Evolutionary conservation across 2,888 invertebrate species (phyloP).

Genomic region (Trissolcus japonicus): DNA sequence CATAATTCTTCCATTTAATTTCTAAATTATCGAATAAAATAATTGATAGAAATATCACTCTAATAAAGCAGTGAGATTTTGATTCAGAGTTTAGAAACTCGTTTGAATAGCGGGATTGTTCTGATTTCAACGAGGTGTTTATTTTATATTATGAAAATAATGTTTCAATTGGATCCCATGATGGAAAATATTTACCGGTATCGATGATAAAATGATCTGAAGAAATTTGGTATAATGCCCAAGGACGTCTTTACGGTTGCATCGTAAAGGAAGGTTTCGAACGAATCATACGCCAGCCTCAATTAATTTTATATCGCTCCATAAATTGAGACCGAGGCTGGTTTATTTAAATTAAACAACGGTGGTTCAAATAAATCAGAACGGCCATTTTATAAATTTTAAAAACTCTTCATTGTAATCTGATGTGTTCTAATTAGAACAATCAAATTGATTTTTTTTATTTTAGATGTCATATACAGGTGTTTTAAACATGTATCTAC

Average conservation of each 20-base stretch:
- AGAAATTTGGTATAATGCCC: constrained; percentile 7
- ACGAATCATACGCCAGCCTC: constrained; percentile 8
- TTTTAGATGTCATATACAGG: no score
- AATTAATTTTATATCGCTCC: constrained; percentile 14
- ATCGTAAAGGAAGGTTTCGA: constrained; percentile 4
- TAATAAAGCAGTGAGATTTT: not conserved
- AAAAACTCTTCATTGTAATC: not conserved
- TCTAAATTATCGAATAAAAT: no score
- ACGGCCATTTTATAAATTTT: not conserved
- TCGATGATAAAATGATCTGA: constrained; percentile 1
- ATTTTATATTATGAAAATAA: not conserved
- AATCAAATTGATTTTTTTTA: no score
- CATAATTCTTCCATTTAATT: no score
- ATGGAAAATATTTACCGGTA: not conserved
- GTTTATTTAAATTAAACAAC: not conserved
- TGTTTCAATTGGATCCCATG: not conserved
- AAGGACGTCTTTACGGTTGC: constrained; percentile 6
- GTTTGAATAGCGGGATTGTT: no score
- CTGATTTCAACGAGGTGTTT: not conserved
- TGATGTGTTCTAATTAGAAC: not conserved
- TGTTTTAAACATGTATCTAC: no score
- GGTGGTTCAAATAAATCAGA: constrained; percentile 2
- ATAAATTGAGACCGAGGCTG: constrained; percentile 10
- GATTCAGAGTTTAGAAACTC: no score
- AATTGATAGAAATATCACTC: not conserved